Conservation (phyloP, 2,797 vertebrate genomes). For the Falco biarmicus region DNA sequence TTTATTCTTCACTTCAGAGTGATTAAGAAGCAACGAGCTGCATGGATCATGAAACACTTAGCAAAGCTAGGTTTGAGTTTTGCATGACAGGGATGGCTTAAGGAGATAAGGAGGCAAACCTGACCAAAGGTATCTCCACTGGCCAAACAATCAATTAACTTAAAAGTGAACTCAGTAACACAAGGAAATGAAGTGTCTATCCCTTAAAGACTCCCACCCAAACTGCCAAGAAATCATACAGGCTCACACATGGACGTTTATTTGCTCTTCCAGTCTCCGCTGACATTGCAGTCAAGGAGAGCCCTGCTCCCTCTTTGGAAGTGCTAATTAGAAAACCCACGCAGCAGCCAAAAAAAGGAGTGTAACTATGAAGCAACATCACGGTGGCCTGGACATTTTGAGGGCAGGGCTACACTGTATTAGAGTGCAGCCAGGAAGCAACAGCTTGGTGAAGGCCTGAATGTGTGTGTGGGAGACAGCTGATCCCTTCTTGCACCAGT, state of each 20-base stretch:
- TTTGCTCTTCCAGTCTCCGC: not conserved
- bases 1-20: not conserved
- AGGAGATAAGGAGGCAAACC: not conserved
- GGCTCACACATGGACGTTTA: not conserved
- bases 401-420: not conserved
- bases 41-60: not conserved
- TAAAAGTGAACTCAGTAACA: not conserved
- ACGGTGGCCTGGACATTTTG: not conserved
- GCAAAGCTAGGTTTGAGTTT: not conserved
- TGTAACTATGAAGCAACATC: not conserved
- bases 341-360: slow-evolving; percentile 47
- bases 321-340: slow-evolving; percentile 56
- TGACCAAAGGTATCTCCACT: not conserved
- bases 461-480: not conserved
- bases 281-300: not conserved
- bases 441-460: not conserved
- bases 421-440: not conserved
- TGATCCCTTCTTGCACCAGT: not conserved
- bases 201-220: not conserved
- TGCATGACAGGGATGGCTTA: not conserved
- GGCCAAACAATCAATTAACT: not conserved
- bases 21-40: not conserved
- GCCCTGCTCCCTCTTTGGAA: not conserved
- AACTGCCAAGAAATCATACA: slow-evolving; percentile 1
- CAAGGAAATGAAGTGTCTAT: not conserved